Base-by-base conservation (phyloP, 1,140 invertebrate genomes). In the Cephus cinctus region DNA sequence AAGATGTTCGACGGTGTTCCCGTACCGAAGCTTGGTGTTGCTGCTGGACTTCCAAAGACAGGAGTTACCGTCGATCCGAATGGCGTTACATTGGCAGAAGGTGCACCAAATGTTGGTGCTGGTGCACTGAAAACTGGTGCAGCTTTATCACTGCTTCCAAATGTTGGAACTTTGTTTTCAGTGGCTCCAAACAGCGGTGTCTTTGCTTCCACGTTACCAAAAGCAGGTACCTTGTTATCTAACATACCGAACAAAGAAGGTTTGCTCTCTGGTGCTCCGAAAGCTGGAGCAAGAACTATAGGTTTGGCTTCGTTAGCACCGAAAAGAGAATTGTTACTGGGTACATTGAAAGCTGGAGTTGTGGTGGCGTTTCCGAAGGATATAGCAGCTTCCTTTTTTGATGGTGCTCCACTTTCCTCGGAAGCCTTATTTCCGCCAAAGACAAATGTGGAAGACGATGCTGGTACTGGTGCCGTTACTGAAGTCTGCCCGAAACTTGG, bases 241-340 rank as follows among this genome's bases (percentile, higher is more conserved):
- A 35, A 3, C 20, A 43, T 39, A 6, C 47, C 47, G 20, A 56
- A 56, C 8, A 36, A 12, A 9, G 43, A 2, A 22, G 19, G 21
- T 27, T 50, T 57, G 21, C 22, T 54, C 31, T 62, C 59, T 2
- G 49, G 6, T 3, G 39, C 18, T n/a, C 54, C 52, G 30, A 69
- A 69, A 12, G 60, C 44, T 4, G 52, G 12, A 15, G 52, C 52
- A 32, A 69, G 67, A 12, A 61, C 44, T 4, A 51, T n/a, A 15
- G 52, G 12, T 43, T 70, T 69, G 18, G 42, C 63, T n/a, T 63
- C 52, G 3, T 25, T 21, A 8, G 18, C 5, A 36, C 39, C 2
- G 12, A 36, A 11, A 49, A 59, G 5, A 46, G 21, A 11, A 23
- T 61, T 61, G 14, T 3, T 47, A 12, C 18, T 19, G 3, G 12